These are phyloP conservation scores for Maniola hyperantus DNA, from an alignment of 2,888 invertebrate genomes.

Conservation along the genomic window DNA sequence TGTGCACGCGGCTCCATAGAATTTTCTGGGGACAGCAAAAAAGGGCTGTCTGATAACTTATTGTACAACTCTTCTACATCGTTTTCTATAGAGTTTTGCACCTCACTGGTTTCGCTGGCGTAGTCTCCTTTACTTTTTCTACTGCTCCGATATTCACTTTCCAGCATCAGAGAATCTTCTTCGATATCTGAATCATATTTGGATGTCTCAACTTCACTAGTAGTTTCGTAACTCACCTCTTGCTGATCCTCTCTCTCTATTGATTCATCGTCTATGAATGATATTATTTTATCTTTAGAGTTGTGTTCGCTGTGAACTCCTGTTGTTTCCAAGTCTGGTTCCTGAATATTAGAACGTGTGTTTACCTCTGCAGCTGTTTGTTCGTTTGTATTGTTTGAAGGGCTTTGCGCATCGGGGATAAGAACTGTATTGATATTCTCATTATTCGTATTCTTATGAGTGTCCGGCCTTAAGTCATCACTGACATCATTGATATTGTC, in stretches of 20 bases:
- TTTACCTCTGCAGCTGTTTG: conserved; percentile 47
- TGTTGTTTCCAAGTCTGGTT: conserved; percentile 51
- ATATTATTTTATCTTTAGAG: conserved; percentile 35
- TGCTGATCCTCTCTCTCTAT: conserved; percentile 45
- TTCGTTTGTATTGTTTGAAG: conserved; percentile 31
- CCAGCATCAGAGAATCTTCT: conserved; percentile 64
- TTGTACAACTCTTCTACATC: conserved; percentile 65
- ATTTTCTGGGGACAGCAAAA: conserved; percentile 14
- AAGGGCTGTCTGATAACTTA: conserved; percentile 48
- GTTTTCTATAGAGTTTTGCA: conserved; percentile 58
- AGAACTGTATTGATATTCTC: background rate
- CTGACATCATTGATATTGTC: background rate
- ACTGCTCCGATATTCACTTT: conserved; percentile 38
- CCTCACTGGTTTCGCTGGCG: conserved; percentile 51
- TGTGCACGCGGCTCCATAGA: conserved; percentile 45
- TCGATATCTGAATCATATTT: conserved; percentile 58
- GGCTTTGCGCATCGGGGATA: background rate
- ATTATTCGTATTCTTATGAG: background rate
- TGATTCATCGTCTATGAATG: conserved; percentile 49
- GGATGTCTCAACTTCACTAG: conserved; percentile 48
- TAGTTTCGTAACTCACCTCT: conserved; percentile 47
- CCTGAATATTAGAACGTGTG: conserved; percentile 54
- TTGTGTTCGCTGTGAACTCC: conserved; percentile 37
- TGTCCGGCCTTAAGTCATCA: background rate
- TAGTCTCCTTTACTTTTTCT: conserved; percentile 37